phyloP scores from a whole-genome alignment of 2,113 vertebrate species.

The Podarcis cretensis region DNA sequence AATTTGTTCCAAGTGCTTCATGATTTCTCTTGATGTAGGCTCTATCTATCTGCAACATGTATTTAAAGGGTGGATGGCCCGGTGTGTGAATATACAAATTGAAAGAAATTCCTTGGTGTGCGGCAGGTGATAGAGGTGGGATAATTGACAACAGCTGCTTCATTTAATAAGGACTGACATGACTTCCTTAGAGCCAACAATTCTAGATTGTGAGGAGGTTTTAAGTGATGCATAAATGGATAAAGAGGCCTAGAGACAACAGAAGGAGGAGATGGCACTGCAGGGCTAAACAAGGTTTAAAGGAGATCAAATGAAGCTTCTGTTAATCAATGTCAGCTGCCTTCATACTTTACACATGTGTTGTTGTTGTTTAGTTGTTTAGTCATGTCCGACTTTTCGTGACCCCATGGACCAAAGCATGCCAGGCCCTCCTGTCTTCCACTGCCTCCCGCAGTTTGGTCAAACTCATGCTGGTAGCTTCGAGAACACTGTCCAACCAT shows the following conservation, averaged over 20 bases:
- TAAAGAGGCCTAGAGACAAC: not conserved
- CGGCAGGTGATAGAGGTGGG: slow-evolving; percentile 10
- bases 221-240: not conserved
- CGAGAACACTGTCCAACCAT: no score
- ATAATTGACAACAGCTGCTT: not conserved
- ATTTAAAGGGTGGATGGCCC: not conserved
- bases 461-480: no score
- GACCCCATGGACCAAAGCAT: no score
- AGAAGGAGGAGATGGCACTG: slow-evolving; percentile 34
- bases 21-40: not conserved
- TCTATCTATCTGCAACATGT: not conserved
- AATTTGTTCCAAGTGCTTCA: not conserved
- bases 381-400: no score
- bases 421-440: no score
- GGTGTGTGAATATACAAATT: slow-evolving; percentile 8
- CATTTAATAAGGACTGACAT: slow-evolving; percentile 6
- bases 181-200: not conserved
- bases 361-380: no score
- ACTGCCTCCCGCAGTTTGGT: no score
- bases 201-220: not conserved
- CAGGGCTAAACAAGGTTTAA: slow-evolving; percentile 41
- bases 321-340: not conserved
- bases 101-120: not conserved
- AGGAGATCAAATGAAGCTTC: slow-evolving; percentile 30
- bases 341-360: not conserved